Conservation (phyloP, 1,140 invertebrate species). For the Drosophila repleta region DNA sequence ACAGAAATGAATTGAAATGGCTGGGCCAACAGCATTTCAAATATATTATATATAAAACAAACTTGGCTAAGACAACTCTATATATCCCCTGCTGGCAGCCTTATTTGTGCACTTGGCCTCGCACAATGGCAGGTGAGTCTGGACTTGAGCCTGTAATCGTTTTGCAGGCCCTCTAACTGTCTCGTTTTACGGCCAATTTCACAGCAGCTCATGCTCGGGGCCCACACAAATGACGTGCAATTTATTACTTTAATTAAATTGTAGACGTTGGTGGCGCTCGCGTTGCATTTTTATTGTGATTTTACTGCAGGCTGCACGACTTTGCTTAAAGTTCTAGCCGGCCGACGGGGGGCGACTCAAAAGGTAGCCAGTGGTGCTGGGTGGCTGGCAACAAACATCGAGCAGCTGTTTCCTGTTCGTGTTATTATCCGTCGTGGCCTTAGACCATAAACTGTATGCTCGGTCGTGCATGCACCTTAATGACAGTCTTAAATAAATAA, state of each 20-base stretch:
- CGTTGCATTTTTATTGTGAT: slow-evolving; percentile 59
- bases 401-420: slow-evolving; percentile 52
- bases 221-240: slow-evolving; percentile 55
- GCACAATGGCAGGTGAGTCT: slow-evolving; percentile 4
- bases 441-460: slow-evolving; percentile 50
- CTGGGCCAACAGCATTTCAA: no score
- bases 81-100: background rate
- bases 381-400: slow-evolving; percentile 23
- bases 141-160: slow-evolving; percentile 5
- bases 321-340: slow-evolving; percentile 9
- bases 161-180: background rate
- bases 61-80: no score
- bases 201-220: background rate
- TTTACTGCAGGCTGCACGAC: slow-evolving; percentile 18
- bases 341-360: no score
- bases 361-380: no score
- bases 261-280: slow-evolving; percentile 39
- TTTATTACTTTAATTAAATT: slow-evolving; percentile 80
- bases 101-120: background rate
- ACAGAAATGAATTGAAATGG: no score
- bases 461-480: slow-evolving; percentile 48
- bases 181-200: slow-evolving; percentile 38
- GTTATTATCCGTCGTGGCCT: slow-evolving; percentile 26
- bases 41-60: no score
- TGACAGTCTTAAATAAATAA: slow-evolving; percentile 68